phyloP scores from a whole-genome alignment of 1,140 invertebrate species.

The Aphidius ervi region DNA sequence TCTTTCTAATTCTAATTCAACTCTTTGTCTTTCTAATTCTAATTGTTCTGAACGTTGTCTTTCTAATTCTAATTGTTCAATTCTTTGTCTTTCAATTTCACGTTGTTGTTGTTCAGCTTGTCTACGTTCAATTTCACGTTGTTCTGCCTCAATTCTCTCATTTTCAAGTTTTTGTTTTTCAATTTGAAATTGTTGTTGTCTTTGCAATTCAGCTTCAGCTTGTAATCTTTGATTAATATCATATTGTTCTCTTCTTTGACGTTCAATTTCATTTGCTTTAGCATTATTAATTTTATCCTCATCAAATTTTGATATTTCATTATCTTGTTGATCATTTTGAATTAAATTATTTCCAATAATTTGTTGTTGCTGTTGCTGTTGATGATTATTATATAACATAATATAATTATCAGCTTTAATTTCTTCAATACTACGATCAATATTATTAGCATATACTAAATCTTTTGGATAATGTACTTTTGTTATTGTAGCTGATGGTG shows the following conservation, averaged over 20 bases:
- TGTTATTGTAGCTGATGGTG: slow-evolving; percentile 55
- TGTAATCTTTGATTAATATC: slow-evolving; percentile 25
- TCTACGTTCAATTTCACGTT: slow-evolving; percentile 32
- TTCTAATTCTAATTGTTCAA: slow-evolving; percentile 33
- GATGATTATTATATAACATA: slow-evolving; percentile 17
- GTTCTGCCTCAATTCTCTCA: slow-evolving; percentile 32
- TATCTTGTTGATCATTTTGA: slow-evolving; percentile 1
- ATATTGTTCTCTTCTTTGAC: slow-evolving; percentile 17
- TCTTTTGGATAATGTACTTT: slow-evolving; percentile 50
- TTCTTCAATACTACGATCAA: slow-evolving; percentile 66
- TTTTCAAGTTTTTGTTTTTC: slow-evolving; percentile 35
- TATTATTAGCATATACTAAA: slow-evolving; percentile 59
- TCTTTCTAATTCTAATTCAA: slow-evolving; percentile 36
- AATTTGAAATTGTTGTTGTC: slow-evolving; percentile 34
- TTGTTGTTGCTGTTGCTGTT: slow-evolving; percentile 13
- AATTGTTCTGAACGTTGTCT: slow-evolving; percentile 29
- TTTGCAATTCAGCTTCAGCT: slow-evolving; percentile 28
- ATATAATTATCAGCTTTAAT: slow-evolving; percentile 52
- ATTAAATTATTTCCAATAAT: slow-evolving; percentile 17
- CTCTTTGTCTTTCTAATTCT: slow-evolving; percentile 32
- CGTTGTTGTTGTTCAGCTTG: slow-evolving; percentile 22
- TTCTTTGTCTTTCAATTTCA: slow-evolving; percentile 33
- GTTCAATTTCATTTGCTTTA: slow-evolving; percentile 16
- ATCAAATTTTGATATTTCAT: background rate
- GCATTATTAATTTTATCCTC: slow-evolving; percentile 1